Evolutionary conservation across 2,113 vertebrate species (phyloP), one percentile per base, ranked within the genome.

Genomic region (Notothenia coriiceps): DNA sequence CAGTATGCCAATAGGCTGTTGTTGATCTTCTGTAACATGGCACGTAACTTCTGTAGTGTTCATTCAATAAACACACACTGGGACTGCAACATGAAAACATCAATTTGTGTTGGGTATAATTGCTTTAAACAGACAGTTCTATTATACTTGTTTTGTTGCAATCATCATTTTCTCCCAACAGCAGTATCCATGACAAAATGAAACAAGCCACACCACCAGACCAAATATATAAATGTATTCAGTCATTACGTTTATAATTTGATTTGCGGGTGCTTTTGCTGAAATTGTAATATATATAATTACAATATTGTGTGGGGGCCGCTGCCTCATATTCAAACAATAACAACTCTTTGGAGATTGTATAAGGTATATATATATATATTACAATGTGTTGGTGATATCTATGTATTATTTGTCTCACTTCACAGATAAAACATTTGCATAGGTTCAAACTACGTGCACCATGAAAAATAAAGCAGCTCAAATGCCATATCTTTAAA

Each of bases 21-120:
- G 6, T 46, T 52, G 14, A 63, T 72, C 67, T 73, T 72, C 55
- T 56, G 10, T 29, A 35, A 59, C 47, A 56, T 55, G 55, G 56
- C 50, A 59, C n/a, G 50, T 29, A 44, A 43, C 3, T 13, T 29
- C 13, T 52, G 35, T 49, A 4, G 63, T 18, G n/a, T 57, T 66
- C 10, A 44, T 44, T 44, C 43, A 63, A 2, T 13, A 10, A 20
- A 44, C 2, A 44, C 2, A 52, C 22, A 20, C 35, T n/a, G 64
- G 1, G 6, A 54, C 29, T 6, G 22, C 11, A 20, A 68, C 62
- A 56, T 61, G 10, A 57, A 66, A 72, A 65, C 44, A 57, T 63
- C 8, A n/a, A 33, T 52, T 44, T 9, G 14, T 57, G 20, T 43
- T 33, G 25, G 10, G 12, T 22, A 8, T 50, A 40, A 69, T 15